A percentile compares a stretch with the other conserved stretches of the same genome.
Evolutionary conservation across 2,797 vertebrate genomes (phyloP).

Genomic region (Remorina albescens): DNA sequence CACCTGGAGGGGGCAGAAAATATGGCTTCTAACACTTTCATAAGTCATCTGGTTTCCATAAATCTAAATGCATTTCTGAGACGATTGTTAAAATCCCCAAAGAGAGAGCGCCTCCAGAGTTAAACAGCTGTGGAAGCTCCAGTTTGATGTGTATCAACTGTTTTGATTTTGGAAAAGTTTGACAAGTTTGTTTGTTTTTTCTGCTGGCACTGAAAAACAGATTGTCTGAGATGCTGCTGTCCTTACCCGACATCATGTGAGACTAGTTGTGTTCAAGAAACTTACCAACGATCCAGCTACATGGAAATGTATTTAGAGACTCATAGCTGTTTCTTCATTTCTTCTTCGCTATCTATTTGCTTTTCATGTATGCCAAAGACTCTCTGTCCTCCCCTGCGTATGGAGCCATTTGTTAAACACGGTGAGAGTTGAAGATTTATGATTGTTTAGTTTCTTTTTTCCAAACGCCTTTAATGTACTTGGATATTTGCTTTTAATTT

Average conservation of each 20-base stretch:
- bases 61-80: conserved; percentile 23
- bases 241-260: background rate
- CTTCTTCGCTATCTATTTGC: too few relatives aligned
- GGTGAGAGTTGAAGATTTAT: background rate
- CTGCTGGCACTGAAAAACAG: background rate
- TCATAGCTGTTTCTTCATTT: background rate
- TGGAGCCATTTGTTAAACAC: background rate
- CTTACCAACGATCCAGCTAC: background rate
- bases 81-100: conserved; percentile 21
- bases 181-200: background rate
- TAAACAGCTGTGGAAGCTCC: conserved; percentile 4
- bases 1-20: conserved; percentile 7
- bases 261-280: background rate
- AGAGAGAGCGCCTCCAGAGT: too few relatives aligned
- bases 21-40: conserved; percentile 22
- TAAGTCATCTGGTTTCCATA: conserved; percentile 28
- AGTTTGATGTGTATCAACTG: background rate
- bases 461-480: background rate
- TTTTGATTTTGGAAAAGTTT: background rate
- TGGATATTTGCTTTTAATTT: background rate
- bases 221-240: background rate
- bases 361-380: background rate
- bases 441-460: background rate
- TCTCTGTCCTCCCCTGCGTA: background rate
- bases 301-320: background rate